These are phyloP conservation scores for Hecatera dysodea DNA, from an alignment of 2,888 invertebrate genomes.

Conservation along the genomic window DNA sequence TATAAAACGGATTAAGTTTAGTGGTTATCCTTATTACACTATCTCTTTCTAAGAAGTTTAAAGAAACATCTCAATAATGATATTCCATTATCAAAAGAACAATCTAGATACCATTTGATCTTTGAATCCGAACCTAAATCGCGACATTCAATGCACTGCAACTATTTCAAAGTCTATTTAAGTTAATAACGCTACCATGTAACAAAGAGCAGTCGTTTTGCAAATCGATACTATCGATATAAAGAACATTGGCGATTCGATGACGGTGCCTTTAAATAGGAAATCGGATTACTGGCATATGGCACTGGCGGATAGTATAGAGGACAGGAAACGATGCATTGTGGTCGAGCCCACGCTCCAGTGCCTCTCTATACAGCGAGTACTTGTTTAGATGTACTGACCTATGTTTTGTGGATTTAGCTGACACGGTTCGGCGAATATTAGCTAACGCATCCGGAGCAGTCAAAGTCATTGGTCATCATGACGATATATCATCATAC, in stretches of 20 bases:
- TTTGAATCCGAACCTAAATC: neutral
- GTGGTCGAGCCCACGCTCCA: conserved; percentile 69
- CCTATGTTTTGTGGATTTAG: conserved; percentile 63
- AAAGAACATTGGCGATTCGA: conserved; percentile 56
- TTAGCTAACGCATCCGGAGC: conserved; percentile 43
- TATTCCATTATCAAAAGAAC: neutral
- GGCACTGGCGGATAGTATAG: conserved; percentile 63
- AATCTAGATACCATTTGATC: neutral
- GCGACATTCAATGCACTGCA: conserved; percentile 14
- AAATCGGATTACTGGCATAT: conserved; percentile 72
- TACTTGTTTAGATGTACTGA: conserved; percentile 54
- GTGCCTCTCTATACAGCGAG: conserved; percentile 61
- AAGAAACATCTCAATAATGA: neutral
- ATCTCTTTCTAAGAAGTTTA: neutral
- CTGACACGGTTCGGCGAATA: conserved; percentile 59
- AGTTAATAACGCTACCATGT: conserved; percentile 31
- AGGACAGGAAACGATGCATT: conserved; percentile 73
- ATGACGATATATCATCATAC: too few species aligned
- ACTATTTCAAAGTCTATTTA: conserved; percentile 18
- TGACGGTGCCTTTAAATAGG: conserved; percentile 60
- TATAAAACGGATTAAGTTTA: conserved; percentile 21
- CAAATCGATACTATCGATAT: conserved; percentile 54
- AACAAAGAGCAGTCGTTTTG: conserved; percentile 39
- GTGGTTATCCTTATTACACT: conserved; percentile 3
- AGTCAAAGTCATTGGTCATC: conserved; percentile 42